A percentile compares a stretch with the other conserved stretches of the same genome.
phyloP scores from a whole-genome alignment of 2,113 vertebrate species.

The Pogona vitticeps region DNA sequence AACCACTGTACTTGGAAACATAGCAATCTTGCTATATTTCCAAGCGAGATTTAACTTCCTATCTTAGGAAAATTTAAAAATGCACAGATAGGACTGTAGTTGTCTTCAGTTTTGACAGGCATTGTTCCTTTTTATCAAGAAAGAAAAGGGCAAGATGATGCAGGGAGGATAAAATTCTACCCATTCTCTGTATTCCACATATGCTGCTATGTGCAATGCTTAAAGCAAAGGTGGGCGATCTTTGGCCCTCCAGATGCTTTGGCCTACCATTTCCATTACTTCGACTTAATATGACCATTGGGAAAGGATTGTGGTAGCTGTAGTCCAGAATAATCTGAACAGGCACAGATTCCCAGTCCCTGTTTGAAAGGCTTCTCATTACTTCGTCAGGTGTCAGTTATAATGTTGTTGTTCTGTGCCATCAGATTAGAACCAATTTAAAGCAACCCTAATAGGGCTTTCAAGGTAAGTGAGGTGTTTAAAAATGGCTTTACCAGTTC shows the following conservation, averaged over 20 bases:
- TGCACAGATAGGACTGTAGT: background rate
- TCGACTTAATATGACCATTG: background rate
- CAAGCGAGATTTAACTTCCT: background rate
- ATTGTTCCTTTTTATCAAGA: background rate
- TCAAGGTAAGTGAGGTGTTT: too few relatives aligned
- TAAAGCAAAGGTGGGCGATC: background rate
- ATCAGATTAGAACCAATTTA: too few relatives aligned
- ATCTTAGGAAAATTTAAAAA: slow-evolving; percentile 24
- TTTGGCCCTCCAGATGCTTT: background rate
- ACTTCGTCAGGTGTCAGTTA: too few relatives aligned
- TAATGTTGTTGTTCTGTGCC: too few relatives aligned
- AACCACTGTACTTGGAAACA: too few relatives aligned
- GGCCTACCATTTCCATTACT: background rate
- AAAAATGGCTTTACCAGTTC: too few relatives aligned
- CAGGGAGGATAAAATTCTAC: background rate
- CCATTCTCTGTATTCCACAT: background rate
- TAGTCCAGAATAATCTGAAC: too few relatives aligned
- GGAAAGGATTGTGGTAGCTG: background rate
- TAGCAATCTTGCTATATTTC: accelerated
- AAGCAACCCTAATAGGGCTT: too few relatives aligned
- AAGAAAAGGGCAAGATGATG: background rate
- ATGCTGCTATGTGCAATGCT: background rate
- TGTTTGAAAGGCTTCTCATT: background rate
- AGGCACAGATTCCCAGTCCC: background rate
- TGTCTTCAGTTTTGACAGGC: background rate